These are phyloP conservation scores for Agelastica alni DNA, from an alignment of 2,888 invertebrate genomes.

Conservation along the genomic window DNA sequence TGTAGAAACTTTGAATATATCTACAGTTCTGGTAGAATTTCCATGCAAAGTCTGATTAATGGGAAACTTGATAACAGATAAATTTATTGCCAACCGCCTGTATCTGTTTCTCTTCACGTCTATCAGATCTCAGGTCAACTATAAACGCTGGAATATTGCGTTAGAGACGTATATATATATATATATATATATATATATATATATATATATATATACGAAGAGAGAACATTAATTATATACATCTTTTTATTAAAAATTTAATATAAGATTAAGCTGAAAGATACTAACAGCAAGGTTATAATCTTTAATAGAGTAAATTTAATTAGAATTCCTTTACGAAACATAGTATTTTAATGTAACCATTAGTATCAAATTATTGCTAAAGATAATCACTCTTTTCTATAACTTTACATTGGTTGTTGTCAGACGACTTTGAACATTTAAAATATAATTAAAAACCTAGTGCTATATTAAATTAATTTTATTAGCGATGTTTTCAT, in stretches of 20 bases:
- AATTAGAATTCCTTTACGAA: no score
- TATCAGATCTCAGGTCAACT: slow-evolving; percentile 44
- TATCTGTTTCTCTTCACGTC: slow-evolving; percentile 45
- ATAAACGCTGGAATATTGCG: slow-evolving; percentile 45
- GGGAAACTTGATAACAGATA: slow-evolving; percentile 42
- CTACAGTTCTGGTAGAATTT: slow-evolving; percentile 15
- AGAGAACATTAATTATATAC: slow-evolving; percentile 2
- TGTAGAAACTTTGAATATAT: slow-evolving; percentile 10
- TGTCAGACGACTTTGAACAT: no score
- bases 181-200: no score
- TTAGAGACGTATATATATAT: slow-evolving; percentile 36
- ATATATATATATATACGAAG: no score
- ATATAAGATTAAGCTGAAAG: background rate
- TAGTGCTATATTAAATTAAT: no score
- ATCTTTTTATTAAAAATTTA: background rate
- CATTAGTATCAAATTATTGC: no score
- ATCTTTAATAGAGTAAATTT: no score
- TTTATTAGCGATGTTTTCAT: no score
- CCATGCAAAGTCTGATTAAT: slow-evolving; percentile 40
- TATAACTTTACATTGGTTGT: no score
- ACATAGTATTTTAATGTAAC: no score
- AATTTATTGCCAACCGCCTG: slow-evolving; percentile 42
- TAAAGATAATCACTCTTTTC: no score
- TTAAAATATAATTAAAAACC: no score
- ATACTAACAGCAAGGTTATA: background rate